phyloP scores from a whole-genome alignment of 2,797 vertebrate genomes.

The Hemitrygon akajei region DNA sequence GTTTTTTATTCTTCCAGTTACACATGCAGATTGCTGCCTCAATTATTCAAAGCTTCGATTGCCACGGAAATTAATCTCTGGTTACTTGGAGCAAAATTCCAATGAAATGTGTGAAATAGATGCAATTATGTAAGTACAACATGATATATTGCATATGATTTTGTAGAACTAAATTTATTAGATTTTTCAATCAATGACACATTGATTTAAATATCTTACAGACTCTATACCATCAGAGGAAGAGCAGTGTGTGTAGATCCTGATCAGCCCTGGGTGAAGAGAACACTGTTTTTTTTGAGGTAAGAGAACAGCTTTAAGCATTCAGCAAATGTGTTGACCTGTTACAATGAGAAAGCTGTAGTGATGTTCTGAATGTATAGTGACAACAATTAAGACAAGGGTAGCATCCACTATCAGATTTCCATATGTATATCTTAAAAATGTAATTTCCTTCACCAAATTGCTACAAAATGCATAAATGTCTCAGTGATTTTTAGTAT shows the following conservation, averaged over 20 bases:
- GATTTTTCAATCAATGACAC: background rate
- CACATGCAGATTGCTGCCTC: constrained; percentile 57
- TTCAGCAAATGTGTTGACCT: background rate
- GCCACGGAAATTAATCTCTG: constrained; percentile 39
- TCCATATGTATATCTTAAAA: background rate
- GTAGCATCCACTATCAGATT: background rate
- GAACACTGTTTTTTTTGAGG: background rate
- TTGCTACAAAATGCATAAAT: background rate
- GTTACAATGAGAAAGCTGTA: background rate
- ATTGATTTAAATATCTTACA: background rate
- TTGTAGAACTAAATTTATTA: background rate
- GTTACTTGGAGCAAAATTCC: constrained; percentile 52
- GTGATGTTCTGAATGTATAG: background rate
- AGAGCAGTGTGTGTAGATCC: constrained; percentile 1
- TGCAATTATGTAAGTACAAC: constrained; percentile 57
- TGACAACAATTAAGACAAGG: background rate
- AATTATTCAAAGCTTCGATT: constrained; percentile 44
- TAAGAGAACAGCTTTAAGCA: background rate
- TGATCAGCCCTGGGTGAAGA: background rate
- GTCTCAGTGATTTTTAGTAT: too few relatives aligned
- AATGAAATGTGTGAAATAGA: constrained; percentile 57
- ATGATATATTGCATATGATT: background rate
- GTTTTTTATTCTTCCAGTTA: constrained; percentile 45
- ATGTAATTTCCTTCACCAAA: background rate
- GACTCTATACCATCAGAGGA: background rate